A percentile compares a stretch with the other conserved stretches of the same genome.
phyloP scores from a whole-genome alignment of 1,140 invertebrate genomes.

The Eufriesea mexicana region DNA sequence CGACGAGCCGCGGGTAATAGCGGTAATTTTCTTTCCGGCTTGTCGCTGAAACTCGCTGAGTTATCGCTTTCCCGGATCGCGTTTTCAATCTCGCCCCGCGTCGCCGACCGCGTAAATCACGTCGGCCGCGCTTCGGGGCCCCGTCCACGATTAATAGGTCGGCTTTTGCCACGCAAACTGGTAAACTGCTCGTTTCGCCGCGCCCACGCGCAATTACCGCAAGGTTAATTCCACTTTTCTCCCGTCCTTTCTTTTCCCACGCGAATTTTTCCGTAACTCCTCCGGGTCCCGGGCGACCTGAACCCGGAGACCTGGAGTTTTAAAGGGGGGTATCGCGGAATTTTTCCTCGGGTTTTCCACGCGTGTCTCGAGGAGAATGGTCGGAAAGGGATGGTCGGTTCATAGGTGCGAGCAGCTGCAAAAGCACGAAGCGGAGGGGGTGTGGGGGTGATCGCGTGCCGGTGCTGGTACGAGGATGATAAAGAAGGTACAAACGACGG shows the following conservation, averaged over 20 bases:
- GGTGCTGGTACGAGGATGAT: constrained; percentile 1
- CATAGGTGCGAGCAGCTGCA: constrained; percentile 26
- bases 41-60: not conserved
- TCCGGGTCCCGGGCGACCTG: too few species aligned
- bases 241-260: too few species aligned
- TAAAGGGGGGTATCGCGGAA: too few species aligned
- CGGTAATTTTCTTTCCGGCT: constrained; percentile 10
- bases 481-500: constrained; percentile 50
- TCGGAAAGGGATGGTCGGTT: too few species aligned
- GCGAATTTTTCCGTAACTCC: too few species aligned
- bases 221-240: too few species aligned
- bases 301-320: too few species aligned
- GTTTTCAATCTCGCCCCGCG: constrained; percentile 23
- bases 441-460: not conserved
- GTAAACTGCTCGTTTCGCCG: not conserved
- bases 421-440: not conserved
- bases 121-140: not conserved
- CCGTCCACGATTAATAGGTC: constrained; percentile 1
- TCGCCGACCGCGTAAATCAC: constrained; percentile 1
- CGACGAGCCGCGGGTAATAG: constrained; percentile 4
- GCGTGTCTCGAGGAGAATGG: too few species aligned
- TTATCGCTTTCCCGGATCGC: constrained; percentile 24
- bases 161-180: not conserved
- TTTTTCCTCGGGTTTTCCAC: not conserved
- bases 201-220: too few species aligned